Percentiles rank a stretch among this genome's conserved stretches.
phyloP scores from a whole-genome alignment of 2,113 vertebrate species.

The Spea multiplicata region DNA sequence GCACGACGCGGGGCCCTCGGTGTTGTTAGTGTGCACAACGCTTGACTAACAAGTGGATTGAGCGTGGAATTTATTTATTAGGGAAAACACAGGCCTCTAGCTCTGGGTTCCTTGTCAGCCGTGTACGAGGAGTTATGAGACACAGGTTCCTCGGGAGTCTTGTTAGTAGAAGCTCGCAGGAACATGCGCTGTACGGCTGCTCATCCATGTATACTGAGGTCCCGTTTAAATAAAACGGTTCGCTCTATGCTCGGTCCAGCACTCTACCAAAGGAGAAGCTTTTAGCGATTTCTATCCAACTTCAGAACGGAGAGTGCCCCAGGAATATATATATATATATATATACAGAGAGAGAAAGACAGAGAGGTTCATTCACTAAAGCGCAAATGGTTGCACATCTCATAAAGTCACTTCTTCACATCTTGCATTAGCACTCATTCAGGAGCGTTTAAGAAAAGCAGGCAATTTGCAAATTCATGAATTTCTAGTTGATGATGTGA shows the following conservation, averaged over 20 bases:
- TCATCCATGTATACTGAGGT: constrained; percentile 3
- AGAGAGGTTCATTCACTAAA: too few species aligned
- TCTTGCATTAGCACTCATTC: too few species aligned
- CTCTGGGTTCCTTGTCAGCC: constrained; percentile 48
- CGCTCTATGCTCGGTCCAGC: background rate
- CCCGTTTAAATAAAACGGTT: background rate
- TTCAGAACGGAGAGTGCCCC: too few species aligned
- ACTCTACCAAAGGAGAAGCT: too few species aligned
- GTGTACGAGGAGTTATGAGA: constrained; percentile 49
- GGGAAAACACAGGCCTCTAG: constrained; percentile 54
- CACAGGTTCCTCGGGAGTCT: constrained; percentile 42
- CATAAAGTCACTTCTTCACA: too few species aligned
- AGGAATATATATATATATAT: too few species aligned
- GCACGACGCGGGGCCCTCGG: constrained; percentile 65
- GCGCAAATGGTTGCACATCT: too few species aligned
- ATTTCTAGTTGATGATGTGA: too few species aligned
- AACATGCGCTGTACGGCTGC: constrained; percentile 2
- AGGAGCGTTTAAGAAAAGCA: too few species aligned
- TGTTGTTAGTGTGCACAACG: constrained; percentile 72
- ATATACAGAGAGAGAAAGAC: too few species aligned
- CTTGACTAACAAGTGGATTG: constrained; percentile 77
- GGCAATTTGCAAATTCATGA: too few species aligned
- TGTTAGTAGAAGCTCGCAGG: constrained; percentile 33
- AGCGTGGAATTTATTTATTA: constrained; percentile 70
- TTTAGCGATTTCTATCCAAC: too few species aligned